These are phyloP conservation scores for Spinus olivaceus DNA, from an alignment of 2,797 vertebrate genomes.

Conservation along the genomic window DNA sequence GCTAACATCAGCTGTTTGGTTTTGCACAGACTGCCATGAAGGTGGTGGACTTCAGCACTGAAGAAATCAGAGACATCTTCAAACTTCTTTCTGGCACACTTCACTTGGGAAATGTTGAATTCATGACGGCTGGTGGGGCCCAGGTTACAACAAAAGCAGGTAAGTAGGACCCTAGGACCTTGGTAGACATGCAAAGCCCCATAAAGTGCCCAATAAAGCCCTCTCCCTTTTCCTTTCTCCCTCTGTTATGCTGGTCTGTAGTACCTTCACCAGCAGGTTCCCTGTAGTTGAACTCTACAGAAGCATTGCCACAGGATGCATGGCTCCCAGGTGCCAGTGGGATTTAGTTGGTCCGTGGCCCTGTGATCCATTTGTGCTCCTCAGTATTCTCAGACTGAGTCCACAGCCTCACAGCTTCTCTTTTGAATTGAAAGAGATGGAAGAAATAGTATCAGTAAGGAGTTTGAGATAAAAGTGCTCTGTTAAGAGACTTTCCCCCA, in stretches of 20 bases:
- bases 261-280: neutral
- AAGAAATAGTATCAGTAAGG: neutral
- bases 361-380: neutral
- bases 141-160: constrained; percentile 89
- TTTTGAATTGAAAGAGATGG: neutral
- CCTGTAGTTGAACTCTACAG: neutral
- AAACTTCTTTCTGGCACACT: constrained; percentile 88
- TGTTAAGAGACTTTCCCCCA: neutral
- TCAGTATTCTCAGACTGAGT: neutral
- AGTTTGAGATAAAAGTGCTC: neutral
- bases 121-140: constrained; percentile 92
- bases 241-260: neutral
- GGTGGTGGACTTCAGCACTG: constrained; percentile 87
- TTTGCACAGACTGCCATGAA: constrained; percentile 84
- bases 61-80: constrained; percentile 90
- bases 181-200: neutral
- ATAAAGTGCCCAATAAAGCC: neutral
- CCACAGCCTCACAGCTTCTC: neutral
- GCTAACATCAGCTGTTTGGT: neutral
- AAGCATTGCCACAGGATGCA: neutral
- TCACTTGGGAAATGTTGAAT: constrained; percentile 89
- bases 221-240: neutral
- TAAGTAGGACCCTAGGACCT: constrained; percentile 26
- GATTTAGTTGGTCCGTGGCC: neutral
- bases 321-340: neutral